These are phyloP conservation scores for Drosophila mimica DNA, from an alignment of 2,888 invertebrate species.

Conservation along the genomic window DNA sequence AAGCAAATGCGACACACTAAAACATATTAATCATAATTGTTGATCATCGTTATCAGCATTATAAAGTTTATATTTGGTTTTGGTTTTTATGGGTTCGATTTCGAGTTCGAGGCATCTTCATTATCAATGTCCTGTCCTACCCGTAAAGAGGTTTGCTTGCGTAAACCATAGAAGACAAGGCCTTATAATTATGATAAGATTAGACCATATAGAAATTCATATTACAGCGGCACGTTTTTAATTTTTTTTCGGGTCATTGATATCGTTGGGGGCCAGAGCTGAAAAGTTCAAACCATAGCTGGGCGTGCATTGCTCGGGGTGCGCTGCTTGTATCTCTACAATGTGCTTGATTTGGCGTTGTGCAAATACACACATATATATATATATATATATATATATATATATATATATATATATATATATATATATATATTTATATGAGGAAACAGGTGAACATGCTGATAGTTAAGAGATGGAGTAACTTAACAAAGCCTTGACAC, in stretches of 20 bases:
- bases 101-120: slow-evolving; percentile 43
- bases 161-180: slow-evolving; percentile 12
- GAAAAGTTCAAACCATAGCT: slow-evolving; percentile 40
- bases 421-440: slow-evolving; percentile 21
- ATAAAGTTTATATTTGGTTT: slow-evolving; percentile 17
- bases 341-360: slow-evolving; percentile 18
- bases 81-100: slow-evolving; percentile 21
- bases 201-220: slow-evolving; percentile 27
- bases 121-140: slow-evolving; percentile 27
- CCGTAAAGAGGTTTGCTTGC: slow-evolving; percentile 1
- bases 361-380: not conserved
- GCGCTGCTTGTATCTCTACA: slow-evolving; percentile 26
- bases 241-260: slow-evolving; percentile 45
- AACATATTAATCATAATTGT: slow-evolving; percentile 19
- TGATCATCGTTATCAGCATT: slow-evolving; percentile 29
- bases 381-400: not conserved
- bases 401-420: not conserved
- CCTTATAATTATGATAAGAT: slow-evolving; percentile 42
- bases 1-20: slow-evolving; percentile 10
- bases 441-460: slow-evolving; percentile 46
- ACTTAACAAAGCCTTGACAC: slow-evolving; percentile 43
- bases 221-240: slow-evolving; percentile 51
- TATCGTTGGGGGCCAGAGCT: slow-evolving; percentile 52
- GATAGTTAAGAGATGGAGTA: slow-evolving; percentile 47
- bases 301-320: slow-evolving; percentile 38